Base-by-base conservation (phyloP, 2,888 invertebrate species). In the Harpagoxenus sublaevis region DNA sequence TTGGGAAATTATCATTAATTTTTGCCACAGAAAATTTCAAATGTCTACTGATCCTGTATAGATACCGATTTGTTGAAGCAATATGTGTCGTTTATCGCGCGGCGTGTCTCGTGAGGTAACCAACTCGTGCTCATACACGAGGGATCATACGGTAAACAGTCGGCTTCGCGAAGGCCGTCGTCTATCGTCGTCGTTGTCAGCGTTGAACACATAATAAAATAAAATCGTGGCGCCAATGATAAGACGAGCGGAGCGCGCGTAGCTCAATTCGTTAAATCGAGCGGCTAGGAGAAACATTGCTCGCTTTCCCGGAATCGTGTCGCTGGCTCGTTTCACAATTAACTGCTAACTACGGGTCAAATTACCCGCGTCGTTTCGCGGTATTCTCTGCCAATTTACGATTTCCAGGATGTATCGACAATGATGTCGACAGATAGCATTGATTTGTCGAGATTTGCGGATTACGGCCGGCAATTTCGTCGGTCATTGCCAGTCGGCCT, bases 151-250 rank as follows among this genome's bases (percentile, higher is more conserved):
- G 63, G 84, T 82, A 89, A 88, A 89, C 84, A 90, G 87, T 77
- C 66, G 55, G 51, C 45, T 77, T 84, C 5, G 23, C 79, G 91
- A 90, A 88, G 89, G 91, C 68, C 88, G 79, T 65, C 79, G 83
- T 83, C 85, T 73, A 23, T 53, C 66, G 8, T 66, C 28, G 15
- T 45, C 57, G 55, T 28, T 10, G 74, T 84, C 83, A 77, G 63
- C 84, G 85, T 73, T 75, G 15, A 85, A 83, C 79, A 77, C 84
- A 87, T 87, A 85, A 87, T 89, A 86, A 89, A 91, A 90, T 81
- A 88, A 89, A 88, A 88, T 91, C 71, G 68, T 82, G 91, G 89
- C 91, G 87, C 88, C 90, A 85, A 84, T 62, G 91, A 91, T 91
- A 92, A 91, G 91, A 31, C 74, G 53, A 10, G 55, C 51, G 23